phyloP scores from a whole-genome alignment of 1,140 invertebrate species.

The Glossosoma conforme region DNA sequence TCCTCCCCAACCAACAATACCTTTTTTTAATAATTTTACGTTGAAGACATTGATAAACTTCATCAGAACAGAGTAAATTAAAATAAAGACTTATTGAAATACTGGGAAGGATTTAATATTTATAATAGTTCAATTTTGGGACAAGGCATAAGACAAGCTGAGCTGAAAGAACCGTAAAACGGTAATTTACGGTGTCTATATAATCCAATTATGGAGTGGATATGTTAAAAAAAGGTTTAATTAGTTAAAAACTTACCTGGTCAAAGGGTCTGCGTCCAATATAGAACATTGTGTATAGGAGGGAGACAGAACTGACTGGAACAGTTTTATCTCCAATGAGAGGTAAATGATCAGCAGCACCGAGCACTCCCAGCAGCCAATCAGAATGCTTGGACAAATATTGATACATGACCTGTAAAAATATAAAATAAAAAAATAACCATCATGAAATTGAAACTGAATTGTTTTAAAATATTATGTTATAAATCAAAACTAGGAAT shows the following conservation, averaged over 20 bases:
- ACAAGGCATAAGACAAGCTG: no score
- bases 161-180: no score
- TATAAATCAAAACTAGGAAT: not conserved
- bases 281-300: conserved; percentile 71
- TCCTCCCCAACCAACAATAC: no score
- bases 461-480: not conserved
- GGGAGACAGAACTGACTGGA: conserved; percentile 49
- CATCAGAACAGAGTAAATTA: no score
- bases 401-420: conserved; percentile 59
- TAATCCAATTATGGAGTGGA: no score
- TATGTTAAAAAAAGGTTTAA: not conserved
- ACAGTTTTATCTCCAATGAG: conserved; percentile 41
- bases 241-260: conserved; percentile 48
- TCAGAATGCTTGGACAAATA: conserved; percentile 64
- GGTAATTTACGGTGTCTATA: no score
- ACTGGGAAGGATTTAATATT: no score
- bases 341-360: conserved; percentile 40
- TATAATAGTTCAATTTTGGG: no score
- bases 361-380: conserved; percentile 58
- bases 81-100: no score
- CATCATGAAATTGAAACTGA: not conserved
- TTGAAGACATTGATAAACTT: no score
- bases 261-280: conserved; percentile 66
- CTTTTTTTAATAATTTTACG: no score
- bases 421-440: conserved; percentile 1